A percentile compares a stretch with the other conserved stretches of the same genome.
Conservation (phyloP, 2,113 vertebrate genomes). For the Oxyura jamaicensis region DNA sequence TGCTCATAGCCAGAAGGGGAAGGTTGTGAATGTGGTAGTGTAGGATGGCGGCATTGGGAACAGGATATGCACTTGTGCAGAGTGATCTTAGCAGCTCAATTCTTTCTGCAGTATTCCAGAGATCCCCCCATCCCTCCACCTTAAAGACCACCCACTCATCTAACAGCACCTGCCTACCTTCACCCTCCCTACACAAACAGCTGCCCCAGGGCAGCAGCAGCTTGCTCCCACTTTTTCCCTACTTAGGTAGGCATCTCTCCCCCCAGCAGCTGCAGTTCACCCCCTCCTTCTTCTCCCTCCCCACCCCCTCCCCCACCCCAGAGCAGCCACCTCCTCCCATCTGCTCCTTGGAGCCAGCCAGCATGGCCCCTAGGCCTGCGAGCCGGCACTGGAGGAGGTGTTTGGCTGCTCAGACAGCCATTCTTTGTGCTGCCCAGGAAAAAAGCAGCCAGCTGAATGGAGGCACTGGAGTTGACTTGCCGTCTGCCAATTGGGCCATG, state of each 20-base stretch:
- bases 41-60: neutral
- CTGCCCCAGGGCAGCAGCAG: neutral
- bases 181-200: neutral
- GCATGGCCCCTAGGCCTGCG: neutral
- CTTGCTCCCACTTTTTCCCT: neutral
- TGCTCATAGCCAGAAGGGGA: neutral
- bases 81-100: neutral
- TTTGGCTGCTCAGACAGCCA: neutral
- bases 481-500: neutral
- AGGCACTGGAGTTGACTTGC: neutral
- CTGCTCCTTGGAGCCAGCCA: neutral
- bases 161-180: neutral
- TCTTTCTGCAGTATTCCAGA: neutral
- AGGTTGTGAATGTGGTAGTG: neutral
- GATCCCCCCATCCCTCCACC: neutral
- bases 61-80: neutral
- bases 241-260: neutral
- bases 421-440: neutral
- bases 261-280: neutral
- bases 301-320: neutral
- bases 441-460: neutral
- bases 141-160: neutral
- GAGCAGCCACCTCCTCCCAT: neutral
- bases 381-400: fast-evolving
- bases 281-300: neutral